Conservation (phyloP, 2,113 vertebrate genomes). For the Zeus faber region DNA sequence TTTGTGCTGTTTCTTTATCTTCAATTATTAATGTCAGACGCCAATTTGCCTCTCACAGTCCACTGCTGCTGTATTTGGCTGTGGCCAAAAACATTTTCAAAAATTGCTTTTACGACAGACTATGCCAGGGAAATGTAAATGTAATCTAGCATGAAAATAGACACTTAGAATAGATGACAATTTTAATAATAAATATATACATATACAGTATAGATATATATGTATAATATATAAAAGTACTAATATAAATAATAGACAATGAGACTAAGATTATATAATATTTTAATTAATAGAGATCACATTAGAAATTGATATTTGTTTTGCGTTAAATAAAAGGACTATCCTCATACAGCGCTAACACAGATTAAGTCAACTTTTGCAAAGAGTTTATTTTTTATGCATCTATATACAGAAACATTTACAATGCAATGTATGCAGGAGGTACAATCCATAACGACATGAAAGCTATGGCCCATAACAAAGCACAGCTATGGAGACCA, state of each 20-base stretch:
- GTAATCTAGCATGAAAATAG: no score
- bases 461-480: conserved; percentile 31
- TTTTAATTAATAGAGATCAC: no score
- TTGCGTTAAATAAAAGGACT: not conserved
- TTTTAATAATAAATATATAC: not conserved
- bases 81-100: conserved; percentile 28
- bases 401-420: conserved; percentile 66
- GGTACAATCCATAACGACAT: conserved; percentile 55
- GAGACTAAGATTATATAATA: no score
- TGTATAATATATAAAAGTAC: no score
- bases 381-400: conserved; percentile 58
- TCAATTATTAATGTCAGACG: conserved; percentile 56
- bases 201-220: no score
- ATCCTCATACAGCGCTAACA: conserved; percentile 12
- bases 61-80: conserved; percentile 15
- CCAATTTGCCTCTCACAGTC: conserved; percentile 28
- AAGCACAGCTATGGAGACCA: conserved; percentile 42
- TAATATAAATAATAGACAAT: no score
- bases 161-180: conserved; percentile 17
- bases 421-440: conserved; percentile 60
- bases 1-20: conserved; percentile 52
- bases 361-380: conserved; percentile 39
- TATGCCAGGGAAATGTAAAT: no score
- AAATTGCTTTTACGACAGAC: no score
- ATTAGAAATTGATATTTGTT: no score